Evolutionary conservation across 1,140 invertebrate genomes (phyloP).

Genomic region (Habropoda laboriosa): DNA sequence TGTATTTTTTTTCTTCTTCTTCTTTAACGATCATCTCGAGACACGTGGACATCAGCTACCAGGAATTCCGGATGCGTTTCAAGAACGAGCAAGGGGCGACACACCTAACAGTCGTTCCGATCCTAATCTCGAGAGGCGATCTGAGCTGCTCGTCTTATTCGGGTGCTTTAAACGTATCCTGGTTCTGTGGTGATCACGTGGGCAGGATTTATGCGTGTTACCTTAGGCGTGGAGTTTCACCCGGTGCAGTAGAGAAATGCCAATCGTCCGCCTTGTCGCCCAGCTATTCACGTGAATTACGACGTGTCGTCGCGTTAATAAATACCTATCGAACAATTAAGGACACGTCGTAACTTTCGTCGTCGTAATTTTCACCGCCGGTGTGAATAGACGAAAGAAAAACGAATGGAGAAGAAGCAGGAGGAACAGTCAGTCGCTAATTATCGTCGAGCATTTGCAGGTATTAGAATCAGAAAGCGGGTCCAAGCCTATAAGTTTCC

Average conservation of each 20-base stretch:
- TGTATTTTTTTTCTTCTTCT: too few species aligned
- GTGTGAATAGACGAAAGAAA: too few species aligned
- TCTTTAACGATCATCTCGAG: background rate
- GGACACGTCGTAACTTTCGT: background rate
- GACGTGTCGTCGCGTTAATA: background rate
- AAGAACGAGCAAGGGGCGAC: constrained; percentile 61
- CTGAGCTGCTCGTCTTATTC: constrained; percentile 70
- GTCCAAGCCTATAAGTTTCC: background rate
- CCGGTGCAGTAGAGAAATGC: background rate
- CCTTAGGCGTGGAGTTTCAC: constrained; percentile 21
- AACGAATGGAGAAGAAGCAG: background rate
- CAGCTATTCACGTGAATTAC: background rate
- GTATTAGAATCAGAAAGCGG: constrained; percentile 1
- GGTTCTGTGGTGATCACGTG: constrained; percentile 34
- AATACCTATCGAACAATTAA: background rate
- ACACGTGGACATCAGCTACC: constrained; percentile 68
- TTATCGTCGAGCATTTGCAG: background rate
- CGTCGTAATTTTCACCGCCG: background rate
- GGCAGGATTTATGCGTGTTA: constrained; percentile 35
- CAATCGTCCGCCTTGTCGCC: background rate
- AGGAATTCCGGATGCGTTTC: constrained; percentile 73
- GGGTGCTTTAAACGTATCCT: constrained; percentile 38
- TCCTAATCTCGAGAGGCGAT: constrained; percentile 75
- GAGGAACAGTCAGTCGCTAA: too few species aligned
- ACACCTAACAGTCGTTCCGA: constrained; percentile 75